These are phyloP conservation scores for Aspiorhynchus laticeps DNA, from an alignment of 2,113 vertebrate species.

Conservation along the genomic window DNA sequence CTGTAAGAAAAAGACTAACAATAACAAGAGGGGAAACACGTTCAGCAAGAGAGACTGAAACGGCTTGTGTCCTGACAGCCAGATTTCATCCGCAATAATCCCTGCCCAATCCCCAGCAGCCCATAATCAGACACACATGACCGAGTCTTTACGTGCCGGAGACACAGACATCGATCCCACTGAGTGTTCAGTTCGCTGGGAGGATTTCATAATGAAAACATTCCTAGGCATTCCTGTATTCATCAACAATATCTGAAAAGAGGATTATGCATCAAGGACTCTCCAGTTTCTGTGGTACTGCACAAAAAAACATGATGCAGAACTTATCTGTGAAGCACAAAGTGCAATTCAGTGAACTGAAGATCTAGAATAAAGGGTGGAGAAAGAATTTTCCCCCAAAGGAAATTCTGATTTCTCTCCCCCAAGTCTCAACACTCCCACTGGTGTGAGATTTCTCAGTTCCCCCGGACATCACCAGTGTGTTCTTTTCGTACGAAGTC, in stretches of 20 bases:
- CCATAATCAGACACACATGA: constrained; percentile 59
- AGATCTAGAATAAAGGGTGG: not conserved
- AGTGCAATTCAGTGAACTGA: not conserved
- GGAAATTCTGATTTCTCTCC: constrained; percentile 60
- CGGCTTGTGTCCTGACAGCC: constrained; percentile 53
- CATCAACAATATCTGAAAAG: not conserved
- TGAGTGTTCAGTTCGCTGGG: not conserved
- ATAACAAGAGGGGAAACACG: constrained; percentile 2
- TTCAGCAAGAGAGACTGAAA: constrained; percentile 26
- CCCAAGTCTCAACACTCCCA: constrained; percentile 62
- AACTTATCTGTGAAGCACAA: not conserved
- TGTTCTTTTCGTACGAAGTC: not conserved
- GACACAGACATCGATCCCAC: not conserved
- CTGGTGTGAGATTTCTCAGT: constrained; percentile 63
- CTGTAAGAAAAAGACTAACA: constrained; percentile 43
- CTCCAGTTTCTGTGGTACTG: not conserved
- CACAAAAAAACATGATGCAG: not conserved
- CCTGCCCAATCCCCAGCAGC: constrained; percentile 62
- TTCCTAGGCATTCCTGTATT: not conserved
- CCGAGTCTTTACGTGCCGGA: constrained; percentile 3
- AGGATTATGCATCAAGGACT: not conserved
- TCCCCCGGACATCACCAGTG: constrained; percentile 15
- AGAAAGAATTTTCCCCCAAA: constrained; percentile 43
- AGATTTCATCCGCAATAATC: constrained; percentile 69
- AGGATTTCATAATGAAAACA: constrained; percentile 20